These are phyloP conservation scores for Chloropsis cyanopogon DNA, from an alignment of 2,113 vertebrate species.

Conservation along the genomic window DNA sequence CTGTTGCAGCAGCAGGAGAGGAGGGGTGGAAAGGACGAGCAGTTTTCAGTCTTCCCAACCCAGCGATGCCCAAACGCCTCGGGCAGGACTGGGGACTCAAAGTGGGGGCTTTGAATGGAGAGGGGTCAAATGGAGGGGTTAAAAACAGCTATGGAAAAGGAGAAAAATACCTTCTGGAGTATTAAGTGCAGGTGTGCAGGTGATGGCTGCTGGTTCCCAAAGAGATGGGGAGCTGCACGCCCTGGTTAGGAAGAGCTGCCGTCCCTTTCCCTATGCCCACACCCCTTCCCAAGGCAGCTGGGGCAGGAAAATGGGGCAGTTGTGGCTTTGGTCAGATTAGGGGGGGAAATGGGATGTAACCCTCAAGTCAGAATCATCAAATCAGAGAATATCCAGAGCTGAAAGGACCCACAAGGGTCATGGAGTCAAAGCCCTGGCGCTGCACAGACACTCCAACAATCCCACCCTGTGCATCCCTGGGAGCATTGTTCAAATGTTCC, in stretches of 20 bases:
- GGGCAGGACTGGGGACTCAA: not conserved
- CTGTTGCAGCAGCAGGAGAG: not conserved
- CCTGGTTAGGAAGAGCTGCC: not conserved
- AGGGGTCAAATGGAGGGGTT: not conserved
- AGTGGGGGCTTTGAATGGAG: not conserved
- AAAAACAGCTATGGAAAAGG: not conserved
- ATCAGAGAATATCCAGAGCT: not conserved
- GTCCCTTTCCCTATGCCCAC: not conserved
- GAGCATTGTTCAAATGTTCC: rapidly evolving
- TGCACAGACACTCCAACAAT: not conserved
- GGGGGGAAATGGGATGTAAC: not conserved
- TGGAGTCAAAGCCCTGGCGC: not conserved
- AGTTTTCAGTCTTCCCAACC: not conserved
- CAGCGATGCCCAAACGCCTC: rapidly evolving
- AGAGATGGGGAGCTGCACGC: not conserved
- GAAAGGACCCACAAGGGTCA: not conserved
- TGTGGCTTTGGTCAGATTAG: not conserved
- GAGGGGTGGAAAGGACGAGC: not conserved
- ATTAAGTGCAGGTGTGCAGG: not conserved
- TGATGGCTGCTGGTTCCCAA: not conserved
- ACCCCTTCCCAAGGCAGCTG: not conserved
- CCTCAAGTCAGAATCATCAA: not conserved
- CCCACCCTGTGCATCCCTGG: not conserved
- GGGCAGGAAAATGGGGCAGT: not conserved
- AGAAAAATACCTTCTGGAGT: not conserved